phyloP scores from a whole-genome alignment of 2,888 invertebrate genomes.

The Operophtera brumata region DNA sequence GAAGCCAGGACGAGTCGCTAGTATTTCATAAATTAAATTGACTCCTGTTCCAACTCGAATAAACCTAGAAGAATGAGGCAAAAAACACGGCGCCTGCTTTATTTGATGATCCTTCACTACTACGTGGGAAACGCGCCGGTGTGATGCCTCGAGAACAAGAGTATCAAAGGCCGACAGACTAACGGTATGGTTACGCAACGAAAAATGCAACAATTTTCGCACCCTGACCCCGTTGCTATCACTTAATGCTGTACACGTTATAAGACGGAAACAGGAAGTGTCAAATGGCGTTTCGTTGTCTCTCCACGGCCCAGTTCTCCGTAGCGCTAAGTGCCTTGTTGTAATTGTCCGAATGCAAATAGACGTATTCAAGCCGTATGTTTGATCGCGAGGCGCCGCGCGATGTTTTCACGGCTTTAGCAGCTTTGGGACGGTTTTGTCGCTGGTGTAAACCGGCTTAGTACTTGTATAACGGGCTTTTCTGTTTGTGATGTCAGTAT shows the following conservation, averaged over 20 bases:
- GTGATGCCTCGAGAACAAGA: too few relatives aligned
- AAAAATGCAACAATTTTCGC: constrained; percentile 50
- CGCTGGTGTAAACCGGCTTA: constrained; percentile 42
- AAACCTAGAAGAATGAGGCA: too few relatives aligned
- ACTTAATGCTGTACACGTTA: constrained; percentile 37
- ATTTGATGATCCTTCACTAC: too few relatives aligned
- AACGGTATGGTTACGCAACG: constrained; percentile 11
- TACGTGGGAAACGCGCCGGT: too few relatives aligned
- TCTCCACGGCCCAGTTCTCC: constrained; percentile 71
- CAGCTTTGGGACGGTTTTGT: constrained; percentile 45
- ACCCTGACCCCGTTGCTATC: constrained; percentile 46
- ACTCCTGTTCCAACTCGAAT: too few relatives aligned
- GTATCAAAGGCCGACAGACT: background rate
- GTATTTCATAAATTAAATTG: too few relatives aligned
- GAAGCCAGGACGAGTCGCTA: too few relatives aligned
- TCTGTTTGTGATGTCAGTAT: constrained; percentile 42
- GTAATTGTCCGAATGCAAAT: constrained; percentile 78
- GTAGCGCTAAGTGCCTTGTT: constrained; percentile 72
- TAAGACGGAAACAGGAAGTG: constrained; percentile 75
- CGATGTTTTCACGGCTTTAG: constrained; percentile 41
- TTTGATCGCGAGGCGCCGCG: constrained; percentile 52
- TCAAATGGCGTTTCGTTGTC: constrained; percentile 78
- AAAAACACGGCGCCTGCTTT: too few relatives aligned
- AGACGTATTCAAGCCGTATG: constrained; percentile 38
- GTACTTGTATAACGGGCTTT: constrained; percentile 56